Conservation (phyloP, 2,888 invertebrate species). For the Cheilosia vulpina region DNA sequence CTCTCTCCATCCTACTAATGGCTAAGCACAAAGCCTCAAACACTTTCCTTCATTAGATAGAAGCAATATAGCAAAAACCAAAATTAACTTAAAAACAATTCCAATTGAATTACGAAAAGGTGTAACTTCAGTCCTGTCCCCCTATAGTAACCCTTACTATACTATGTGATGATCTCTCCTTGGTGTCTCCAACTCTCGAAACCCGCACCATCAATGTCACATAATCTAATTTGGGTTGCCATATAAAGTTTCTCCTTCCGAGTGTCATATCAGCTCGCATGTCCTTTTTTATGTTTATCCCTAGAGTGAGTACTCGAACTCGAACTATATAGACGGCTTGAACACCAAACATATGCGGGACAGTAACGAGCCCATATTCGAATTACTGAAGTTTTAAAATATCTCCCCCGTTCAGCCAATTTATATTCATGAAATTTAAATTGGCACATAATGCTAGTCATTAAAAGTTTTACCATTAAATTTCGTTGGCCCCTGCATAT, state of each 20-base stretch:
- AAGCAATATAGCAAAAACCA: neutral
- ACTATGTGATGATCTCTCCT: neutral
- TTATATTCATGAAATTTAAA: slow-evolving; percentile 73
- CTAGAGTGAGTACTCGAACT: slow-evolving; percentile 18
- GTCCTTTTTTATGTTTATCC: slow-evolving; percentile 22
- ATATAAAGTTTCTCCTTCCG: slow-evolving; percentile 47
- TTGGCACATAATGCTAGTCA: slow-evolving; percentile 70
- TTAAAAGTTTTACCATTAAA: slow-evolving; percentile 71
- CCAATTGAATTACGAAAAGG: slow-evolving; percentile 33
- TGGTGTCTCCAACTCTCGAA: neutral
- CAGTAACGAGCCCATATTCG: slow-evolving; percentile 65
- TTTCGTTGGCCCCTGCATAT: slow-evolving; percentile 13
- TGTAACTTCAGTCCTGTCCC: slow-evolving; percentile 5
- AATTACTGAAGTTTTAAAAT: slow-evolving; percentile 66
- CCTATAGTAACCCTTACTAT: neutral
- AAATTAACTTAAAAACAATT: slow-evolving; percentile 32
- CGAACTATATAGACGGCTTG: neutral
- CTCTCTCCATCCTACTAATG: too few relatives aligned
- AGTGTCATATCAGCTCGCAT: slow-evolving; percentile 21
- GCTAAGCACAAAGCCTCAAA: too few relatives aligned
- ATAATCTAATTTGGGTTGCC: slow-evolving; percentile 53
- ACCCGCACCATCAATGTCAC: slow-evolving; percentile 35
- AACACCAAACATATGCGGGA: slow-evolving; percentile 50
- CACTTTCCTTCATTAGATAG: neutral
- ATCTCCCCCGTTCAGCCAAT: slow-evolving; percentile 60